phyloP scores from a whole-genome alignment of 2,797 vertebrate species.

The Discoglossus pictus region DNA sequence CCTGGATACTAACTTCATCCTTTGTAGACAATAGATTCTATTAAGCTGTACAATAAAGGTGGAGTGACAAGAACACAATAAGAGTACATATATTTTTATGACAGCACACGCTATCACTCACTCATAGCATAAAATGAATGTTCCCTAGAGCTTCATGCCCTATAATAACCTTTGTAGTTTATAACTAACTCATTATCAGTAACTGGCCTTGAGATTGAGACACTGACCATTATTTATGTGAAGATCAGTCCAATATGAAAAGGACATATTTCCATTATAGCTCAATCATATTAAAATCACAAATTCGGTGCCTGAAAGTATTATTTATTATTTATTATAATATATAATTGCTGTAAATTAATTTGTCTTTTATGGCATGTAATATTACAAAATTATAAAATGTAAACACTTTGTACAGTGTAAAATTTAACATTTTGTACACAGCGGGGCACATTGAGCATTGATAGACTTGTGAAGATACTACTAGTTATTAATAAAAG shows the following conservation, averaged over 20 bases:
- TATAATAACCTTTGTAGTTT: constrained; percentile 36
- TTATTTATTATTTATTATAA: too few species aligned
- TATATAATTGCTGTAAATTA: too few species aligned
- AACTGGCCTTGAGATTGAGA: constrained; percentile 7
- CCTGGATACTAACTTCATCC: constrained; percentile 15
- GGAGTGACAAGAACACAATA: constrained; percentile 42
- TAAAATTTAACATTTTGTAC: too few species aligned
- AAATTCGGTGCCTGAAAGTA: too few species aligned
- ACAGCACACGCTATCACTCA: constrained; percentile 27
- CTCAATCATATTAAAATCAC: neutral
- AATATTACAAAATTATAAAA: too few species aligned
- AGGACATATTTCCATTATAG: neutral
- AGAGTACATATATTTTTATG: constrained; percentile 41
- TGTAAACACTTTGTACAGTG: too few species aligned
- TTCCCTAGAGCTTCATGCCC: constrained; percentile 25
- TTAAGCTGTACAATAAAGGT: constrained; percentile 35
- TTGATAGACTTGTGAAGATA: too few species aligned
- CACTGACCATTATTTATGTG: constrained; percentile 1
- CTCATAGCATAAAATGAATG: constrained; percentile 30
- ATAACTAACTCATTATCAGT: constrained; percentile 11
- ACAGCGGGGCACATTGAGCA: too few species aligned
- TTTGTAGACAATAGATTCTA: constrained; percentile 39
- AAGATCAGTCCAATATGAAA: neutral
- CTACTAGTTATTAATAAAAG: too few species aligned
- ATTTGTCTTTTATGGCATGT: too few species aligned